These are phyloP conservation scores for human (Homo sapiens) DNA, from an alignment of 2,113 vertebrate species.

Conservation along the genomic window GRCh38 chr6:163309501-163310000, in stretches of 20 bases:
- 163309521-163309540: slow-evolving; percentile 40
- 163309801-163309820: not conserved
- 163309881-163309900: not conserved
- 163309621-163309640: not conserved
- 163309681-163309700: not conserved
- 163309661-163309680: not conserved
- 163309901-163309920: not conserved
- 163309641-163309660: slow-evolving; percentile 40
- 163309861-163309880: fast-evolving
- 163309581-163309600: not conserved
- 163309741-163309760: not conserved
- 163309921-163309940: not conserved
- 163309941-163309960: not conserved
- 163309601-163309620: not conserved
- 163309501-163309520: slow-evolving; percentile 29
- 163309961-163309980: not conserved
- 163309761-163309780: fast-evolving
- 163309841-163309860: not conserved
- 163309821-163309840: not conserved
- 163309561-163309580: not conserved
- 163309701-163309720: not conserved
- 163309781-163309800: not conserved
- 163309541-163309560: slow-evolving; percentile 59
- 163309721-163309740: not conserved
- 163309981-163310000: not conserved